Base-by-base conservation (phyloP, 1,140 invertebrate genomes). In the Drosophila persimilis region DNA sequence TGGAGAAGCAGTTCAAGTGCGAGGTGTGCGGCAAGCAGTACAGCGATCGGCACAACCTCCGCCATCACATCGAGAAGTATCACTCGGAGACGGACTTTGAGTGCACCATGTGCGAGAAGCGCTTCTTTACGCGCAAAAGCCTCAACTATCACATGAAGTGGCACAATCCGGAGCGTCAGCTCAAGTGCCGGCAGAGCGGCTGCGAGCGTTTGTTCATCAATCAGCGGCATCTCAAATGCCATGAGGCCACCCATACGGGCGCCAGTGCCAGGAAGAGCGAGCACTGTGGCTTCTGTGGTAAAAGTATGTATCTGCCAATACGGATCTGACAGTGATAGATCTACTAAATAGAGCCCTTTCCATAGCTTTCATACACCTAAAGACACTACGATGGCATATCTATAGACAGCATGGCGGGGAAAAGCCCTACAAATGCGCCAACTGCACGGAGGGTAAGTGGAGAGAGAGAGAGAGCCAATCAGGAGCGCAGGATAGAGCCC, bases 101-200 rank as follows among this genome's bases (percentile, higher is more conserved):
- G 45, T 90, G 89, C 66, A 70, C 46, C 1, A 51, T 88, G 39
- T 90, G 89, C 26, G 89, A 78, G 20, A 90, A 90, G 44, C 80
- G 85, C 6, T 90, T 90, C 55, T 84, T 83, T 20, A 89, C 89
- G 4, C 85, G 85, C 7, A 90, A 90, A 48, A 90, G 89, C 31
- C 56, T 90, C 1, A 90, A 85, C 7, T 90, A 90, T 48, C 89
- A 90, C 48, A 90, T 89, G 78, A 90, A 90, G 45, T 90, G 89
- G 89, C 89, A 90, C 53, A 89, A 88, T 54, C 89, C 89, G 24
- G 77, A 88, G 11, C 79, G 73, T 1, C 81, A 90, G 50, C 56
- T 90, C 5, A 80, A 89, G 24, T 90, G 89, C 20, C 54, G 77
- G 0, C 81, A 85, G 22, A 76, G 31, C 8, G 77, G 88, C 8